A percentile compares a stretch with the other conserved stretches of the same genome.
Evolutionary conservation across 2,797 vertebrate genomes (phyloP).

Genomic region (Chaetophractus vellerosus): DNA sequence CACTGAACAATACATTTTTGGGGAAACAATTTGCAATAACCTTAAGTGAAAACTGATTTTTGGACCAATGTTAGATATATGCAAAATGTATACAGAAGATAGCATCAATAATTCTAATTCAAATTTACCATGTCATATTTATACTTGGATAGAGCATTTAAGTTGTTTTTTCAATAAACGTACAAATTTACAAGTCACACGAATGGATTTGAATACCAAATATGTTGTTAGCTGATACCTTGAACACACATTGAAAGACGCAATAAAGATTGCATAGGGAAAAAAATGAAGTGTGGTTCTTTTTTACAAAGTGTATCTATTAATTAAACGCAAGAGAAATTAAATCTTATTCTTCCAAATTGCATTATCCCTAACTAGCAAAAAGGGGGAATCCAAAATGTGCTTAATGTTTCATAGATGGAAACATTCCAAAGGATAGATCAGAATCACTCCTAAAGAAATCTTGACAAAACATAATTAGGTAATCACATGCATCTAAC

Average conservation of each 20-base stretch:
- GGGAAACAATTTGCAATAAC: neutral
- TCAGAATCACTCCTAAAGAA: slow-evolving; percentile 44
- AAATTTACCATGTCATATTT: slow-evolving; percentile 4
- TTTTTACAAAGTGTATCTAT: neutral
- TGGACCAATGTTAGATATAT: neutral
- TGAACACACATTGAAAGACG: neutral
- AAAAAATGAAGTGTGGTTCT: neutral
- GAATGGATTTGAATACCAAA: neutral
- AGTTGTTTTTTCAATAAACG: slow-evolving; percentile 43
- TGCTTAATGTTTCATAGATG: neutral
- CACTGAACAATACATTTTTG: neutral
- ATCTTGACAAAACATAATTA: neutral
- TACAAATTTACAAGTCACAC: neutral
- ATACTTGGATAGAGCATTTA: neutral
- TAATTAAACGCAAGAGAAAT: slow-evolving; percentile 13
- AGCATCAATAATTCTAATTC: neutral
- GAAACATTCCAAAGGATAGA: neutral
- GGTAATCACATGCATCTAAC: neutral
- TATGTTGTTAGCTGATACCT: neutral
- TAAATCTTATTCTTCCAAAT: neutral
- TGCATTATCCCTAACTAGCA: slow-evolving; percentile 6
- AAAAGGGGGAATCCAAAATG: slow-evolving; percentile 36
- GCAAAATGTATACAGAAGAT: neutral
- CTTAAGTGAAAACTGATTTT: neutral
- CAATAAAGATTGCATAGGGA: neutral